Base-by-base conservation (phyloP, 1,140 invertebrate species). In the Drosophila asahinai region DNA sequence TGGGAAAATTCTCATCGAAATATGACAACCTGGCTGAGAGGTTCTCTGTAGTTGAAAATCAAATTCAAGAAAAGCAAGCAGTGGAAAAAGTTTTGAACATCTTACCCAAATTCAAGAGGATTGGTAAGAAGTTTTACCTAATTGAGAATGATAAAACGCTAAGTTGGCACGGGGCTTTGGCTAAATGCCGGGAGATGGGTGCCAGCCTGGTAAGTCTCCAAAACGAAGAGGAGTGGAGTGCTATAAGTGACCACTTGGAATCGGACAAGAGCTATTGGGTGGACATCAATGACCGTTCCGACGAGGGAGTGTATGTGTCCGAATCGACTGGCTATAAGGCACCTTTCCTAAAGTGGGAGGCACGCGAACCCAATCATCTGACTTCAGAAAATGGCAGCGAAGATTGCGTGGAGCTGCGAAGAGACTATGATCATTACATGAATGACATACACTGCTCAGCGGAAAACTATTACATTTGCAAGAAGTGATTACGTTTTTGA, bases 101-200 rank as follows among this genome's bases (percentile, higher is more conserved):
- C 30, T 8, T 33, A 33, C 1, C 22, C 6, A 19, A 14, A 4
- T 54, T 15, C 12, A 14, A 15, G 19, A 15, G 19, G 52, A 54
- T 54, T 12, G 52, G 52, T 22, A 7, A 6, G 0, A 54, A 36
- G 12, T 22, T 19, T 15, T 54, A 54, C 7, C 0, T 8, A 14
- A 54, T 54, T 54, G 52, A 9, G 12, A 0, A 54, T 0, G 14
- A 57, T 6, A n/a, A 22, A 6, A 6, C 0, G 8, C 5, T 22
- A 7, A 1, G 1, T 4, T 54, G 52, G 52, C 0, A 1, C 0
- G 12, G 5, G 1, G 52, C 52, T 19, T 8, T 5, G 6, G 1
- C 0, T 2, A 4, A 38, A 3, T 57, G 54, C 15, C 0, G 0
- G 0, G 1, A 0, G 8, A 4, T 11, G 2, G 1, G 15, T 2